These are phyloP conservation scores for Operophtera brumata DNA, from an alignment of 2,888 invertebrate species.

Conservation along the genomic window DNA sequence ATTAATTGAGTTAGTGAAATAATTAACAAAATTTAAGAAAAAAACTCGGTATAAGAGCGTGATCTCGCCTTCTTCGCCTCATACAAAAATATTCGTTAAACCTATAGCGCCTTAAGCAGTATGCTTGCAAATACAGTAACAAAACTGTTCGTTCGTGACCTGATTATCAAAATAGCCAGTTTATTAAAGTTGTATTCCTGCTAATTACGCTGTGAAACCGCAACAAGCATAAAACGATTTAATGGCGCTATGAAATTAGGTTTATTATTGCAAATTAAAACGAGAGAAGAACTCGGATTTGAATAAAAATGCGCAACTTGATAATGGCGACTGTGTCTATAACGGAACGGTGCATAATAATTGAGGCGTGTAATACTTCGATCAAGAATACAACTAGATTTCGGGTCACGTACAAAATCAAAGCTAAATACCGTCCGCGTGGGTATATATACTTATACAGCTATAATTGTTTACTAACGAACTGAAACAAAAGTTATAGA, in stretches of 20 bases:
- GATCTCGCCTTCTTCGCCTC: no score
- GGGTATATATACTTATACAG: no score
- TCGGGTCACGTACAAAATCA: no score
- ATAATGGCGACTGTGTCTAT: slow-evolving; percentile 32
- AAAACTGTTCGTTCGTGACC: slow-evolving; percentile 43
- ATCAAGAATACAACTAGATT: no score
- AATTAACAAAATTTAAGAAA: no score
- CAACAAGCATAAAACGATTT: slow-evolving; percentile 51
- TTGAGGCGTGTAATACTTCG: slow-evolving; percentile 39
- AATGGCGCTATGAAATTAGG: slow-evolving; percentile 45
- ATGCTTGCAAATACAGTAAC: slow-evolving; percentile 35
- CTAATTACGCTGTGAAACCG: slow-evolving; percentile 48
- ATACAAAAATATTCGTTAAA: no score
- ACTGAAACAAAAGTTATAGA: no score
- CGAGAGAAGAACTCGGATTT: slow-evolving; percentile 38
- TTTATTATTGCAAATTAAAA: slow-evolving; percentile 46
- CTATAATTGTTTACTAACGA: no score
- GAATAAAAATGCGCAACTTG: slow-evolving; percentile 42
- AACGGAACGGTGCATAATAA: slow-evolving; percentile 43
- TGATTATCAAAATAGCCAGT: slow-evolving; percentile 43
- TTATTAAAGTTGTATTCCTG: slow-evolving; percentile 44
- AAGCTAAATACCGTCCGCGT: no score
- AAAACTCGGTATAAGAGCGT: no score
- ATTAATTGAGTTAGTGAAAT: no score
- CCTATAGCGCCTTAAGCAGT: slow-evolving; percentile 26